These are phyloP conservation scores for Nothoprocta pentlandii DNA, from an alignment of 2,113 vertebrate species.

Conservation along the genomic window DNA sequence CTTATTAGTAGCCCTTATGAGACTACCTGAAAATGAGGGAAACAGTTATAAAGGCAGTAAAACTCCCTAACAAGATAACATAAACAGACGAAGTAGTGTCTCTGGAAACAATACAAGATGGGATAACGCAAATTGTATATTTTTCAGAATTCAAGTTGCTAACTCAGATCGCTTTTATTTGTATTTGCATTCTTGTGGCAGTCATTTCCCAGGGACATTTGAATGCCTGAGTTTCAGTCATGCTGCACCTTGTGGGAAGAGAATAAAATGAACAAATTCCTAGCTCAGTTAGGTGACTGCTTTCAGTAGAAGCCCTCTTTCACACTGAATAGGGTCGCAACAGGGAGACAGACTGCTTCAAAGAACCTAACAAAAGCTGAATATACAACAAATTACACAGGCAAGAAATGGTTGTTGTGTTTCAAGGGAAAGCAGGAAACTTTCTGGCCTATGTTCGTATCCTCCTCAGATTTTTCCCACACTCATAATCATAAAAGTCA, in stretches of 20 bases:
- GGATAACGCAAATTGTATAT: neutral
- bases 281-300: neutral
- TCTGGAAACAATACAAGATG: neutral
- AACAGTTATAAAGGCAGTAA: neutral
- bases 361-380: neutral
- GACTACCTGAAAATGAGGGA: neutral
- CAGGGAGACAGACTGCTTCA: neutral
- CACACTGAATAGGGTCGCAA: fast-evolving
- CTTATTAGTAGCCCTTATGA: neutral
- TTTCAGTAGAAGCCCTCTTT: neutral
- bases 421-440: neutral
- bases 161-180: neutral
- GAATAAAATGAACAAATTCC: neutral
- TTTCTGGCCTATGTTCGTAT: neutral
- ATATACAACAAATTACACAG: neutral
- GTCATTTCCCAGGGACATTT: neutral
- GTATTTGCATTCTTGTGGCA: neutral
- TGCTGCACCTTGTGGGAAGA: neutral
- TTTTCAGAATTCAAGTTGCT: neutral
- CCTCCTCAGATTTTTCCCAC: neutral
- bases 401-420: neutral
- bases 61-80: neutral
- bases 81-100: neutral
- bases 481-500: neutral
- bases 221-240: neutral